These are phyloP conservation scores for Patella pellucida DNA, from an alignment of 2,888 invertebrate genomes.

Conservation along the genomic window DNA sequence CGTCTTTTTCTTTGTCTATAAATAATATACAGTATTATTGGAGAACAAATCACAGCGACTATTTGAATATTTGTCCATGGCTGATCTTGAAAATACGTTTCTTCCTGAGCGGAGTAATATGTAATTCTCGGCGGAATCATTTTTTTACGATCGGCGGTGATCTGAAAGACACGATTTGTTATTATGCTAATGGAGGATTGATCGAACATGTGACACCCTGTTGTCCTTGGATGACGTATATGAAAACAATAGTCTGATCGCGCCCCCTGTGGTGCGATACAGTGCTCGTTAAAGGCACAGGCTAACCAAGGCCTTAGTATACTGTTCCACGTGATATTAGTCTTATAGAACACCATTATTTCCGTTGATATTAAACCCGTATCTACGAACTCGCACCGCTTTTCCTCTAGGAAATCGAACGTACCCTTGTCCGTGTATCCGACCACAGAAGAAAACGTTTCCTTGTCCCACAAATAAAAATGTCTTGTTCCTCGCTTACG, in stretches of 20 bases:
- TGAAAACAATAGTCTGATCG: constrained; percentile 51
- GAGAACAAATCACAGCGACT: constrained; percentile 29
- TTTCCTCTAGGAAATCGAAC: constrained; percentile 52
- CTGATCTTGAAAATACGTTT: constrained; percentile 51
- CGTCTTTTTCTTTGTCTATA: constrained; percentile 24
- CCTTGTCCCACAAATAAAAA: constrained; percentile 53
- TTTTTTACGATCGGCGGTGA: constrained; percentile 44
- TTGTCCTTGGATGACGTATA: constrained; percentile 51
- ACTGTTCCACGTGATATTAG: constrained; percentile 47
- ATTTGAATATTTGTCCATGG: constrained; percentile 56
- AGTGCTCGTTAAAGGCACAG: constrained; percentile 53
- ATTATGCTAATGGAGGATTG: constrained; percentile 57
- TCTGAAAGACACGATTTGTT: constrained; percentile 49
- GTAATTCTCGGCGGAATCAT: constrained; percentile 46
- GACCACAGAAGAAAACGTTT: constrained; percentile 35
- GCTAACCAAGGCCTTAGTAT: constrained; percentile 61
- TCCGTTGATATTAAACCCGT: constrained; percentile 47
- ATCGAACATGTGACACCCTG: constrained; percentile 61
- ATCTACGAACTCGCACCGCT: constrained; percentile 50
- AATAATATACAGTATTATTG: constrained; percentile 36
- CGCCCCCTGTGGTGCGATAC: constrained; percentile 50
- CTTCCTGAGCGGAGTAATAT: constrained; percentile 36
- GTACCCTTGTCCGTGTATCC: constrained; percentile 52
- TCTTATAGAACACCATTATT: constrained; percentile 53
- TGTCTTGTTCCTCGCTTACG: constrained; percentile 44